These are phyloP conservation scores for Tachysurus vachellii DNA, from an alignment of 2,113 vertebrate species.

Conservation along the genomic window DNA sequence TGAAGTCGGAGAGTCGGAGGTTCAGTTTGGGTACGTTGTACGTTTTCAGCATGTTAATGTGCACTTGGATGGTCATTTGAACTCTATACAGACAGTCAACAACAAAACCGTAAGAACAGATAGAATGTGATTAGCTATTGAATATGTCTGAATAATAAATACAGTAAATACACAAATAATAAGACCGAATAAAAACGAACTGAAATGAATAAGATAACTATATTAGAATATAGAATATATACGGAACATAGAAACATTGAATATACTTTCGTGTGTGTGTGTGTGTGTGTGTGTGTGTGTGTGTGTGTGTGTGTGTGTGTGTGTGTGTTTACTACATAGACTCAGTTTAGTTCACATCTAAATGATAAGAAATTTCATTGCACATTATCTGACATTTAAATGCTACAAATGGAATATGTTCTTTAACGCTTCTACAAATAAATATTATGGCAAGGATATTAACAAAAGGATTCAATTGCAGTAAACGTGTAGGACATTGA, in stretches of 20 bases:
- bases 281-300: neutral
- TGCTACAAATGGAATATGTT: neutral
- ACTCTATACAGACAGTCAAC: neutral
- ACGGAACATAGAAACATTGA: too few species aligned
- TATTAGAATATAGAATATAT: neutral
- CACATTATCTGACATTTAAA: neutral
- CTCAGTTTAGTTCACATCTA: neutral
- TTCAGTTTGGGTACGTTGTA: slow-evolving; percentile 34
- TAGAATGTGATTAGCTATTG: neutral
- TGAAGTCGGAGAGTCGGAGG: slow-evolving; percentile 3
- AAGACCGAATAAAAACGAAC: neutral
- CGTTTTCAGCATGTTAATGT: slow-evolving; percentile 54
- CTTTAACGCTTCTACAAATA: neutral
- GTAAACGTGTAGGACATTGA: neutral
- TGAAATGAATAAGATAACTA: neutral
- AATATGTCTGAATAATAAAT: neutral
- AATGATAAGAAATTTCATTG: neutral
- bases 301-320: neutral
- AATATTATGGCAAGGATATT: neutral
- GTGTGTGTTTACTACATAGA: neutral
- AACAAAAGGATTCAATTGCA: neutral
- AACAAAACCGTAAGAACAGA: neutral
- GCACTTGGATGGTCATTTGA: neutral
- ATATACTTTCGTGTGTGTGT: neutral
- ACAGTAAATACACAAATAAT: too few species aligned